phyloP scores from a whole-genome alignment of 2,888 invertebrate species.

The Drosophila algonquin region DNA sequence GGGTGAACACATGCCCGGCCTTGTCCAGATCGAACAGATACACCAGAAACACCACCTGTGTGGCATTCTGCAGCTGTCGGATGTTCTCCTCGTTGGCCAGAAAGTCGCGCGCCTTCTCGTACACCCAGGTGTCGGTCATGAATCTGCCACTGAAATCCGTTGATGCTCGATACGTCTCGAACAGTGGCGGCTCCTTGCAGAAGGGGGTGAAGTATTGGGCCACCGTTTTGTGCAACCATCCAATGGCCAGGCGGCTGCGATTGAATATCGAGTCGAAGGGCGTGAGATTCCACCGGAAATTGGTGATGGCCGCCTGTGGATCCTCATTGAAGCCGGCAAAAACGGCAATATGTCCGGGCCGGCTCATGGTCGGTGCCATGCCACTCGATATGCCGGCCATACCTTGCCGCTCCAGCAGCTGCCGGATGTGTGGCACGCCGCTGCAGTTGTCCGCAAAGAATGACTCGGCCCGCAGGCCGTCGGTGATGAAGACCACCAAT shows the following conservation, averaged over 20 bases:
- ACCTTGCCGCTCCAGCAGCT: conserved; percentile 68
- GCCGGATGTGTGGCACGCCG: conserved; percentile 68
- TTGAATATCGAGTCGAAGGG: conserved; percentile 98
- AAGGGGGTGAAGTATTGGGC: conserved; percentile 86
- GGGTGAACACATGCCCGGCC: conserved; percentile 87
- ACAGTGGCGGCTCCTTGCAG: conserved; percentile 49
- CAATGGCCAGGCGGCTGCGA: conserved; percentile 89
- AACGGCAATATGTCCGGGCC: conserved; percentile 98
- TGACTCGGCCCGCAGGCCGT: conserved; percentile 95
- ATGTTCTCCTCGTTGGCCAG: conserved; percentile 11
- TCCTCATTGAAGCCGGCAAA: conserved; percentile 97
- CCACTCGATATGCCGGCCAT: conserved; percentile 92
- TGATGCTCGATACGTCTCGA: conserved; percentile 2
- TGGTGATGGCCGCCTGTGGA: conserved; percentile 94
- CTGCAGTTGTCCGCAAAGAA: conserved; percentile 85
- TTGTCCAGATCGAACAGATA: conserved; percentile 97
- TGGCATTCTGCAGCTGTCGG: conserved; percentile 3
- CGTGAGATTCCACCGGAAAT: conserved; percentile 98
- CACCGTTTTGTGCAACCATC: conserved; percentile 85
- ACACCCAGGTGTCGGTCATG: conserved; percentile 1
- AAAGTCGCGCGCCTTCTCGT: background rate
- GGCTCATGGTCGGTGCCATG: conserved; percentile 96
- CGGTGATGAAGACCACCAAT: conserved; percentile 94
- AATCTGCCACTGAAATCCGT: conserved; percentile 61
- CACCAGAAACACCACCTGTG: conserved; percentile 89